Base-by-base conservation (phyloP, 2,113 vertebrate species). In the Ellobius talpinus region DNA sequence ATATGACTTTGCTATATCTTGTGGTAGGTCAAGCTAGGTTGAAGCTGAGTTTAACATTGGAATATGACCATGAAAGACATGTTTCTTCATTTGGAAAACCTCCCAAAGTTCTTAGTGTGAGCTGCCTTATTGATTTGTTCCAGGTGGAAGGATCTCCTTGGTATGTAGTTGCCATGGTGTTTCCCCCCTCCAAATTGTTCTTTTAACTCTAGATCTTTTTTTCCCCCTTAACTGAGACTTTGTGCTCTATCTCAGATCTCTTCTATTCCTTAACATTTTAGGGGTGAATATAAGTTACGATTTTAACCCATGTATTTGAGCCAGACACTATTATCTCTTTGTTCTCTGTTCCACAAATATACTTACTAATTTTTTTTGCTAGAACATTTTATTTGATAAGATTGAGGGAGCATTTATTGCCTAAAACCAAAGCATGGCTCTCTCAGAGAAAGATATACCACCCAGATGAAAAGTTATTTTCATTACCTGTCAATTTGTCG, bases 201-300 rank as follows among this genome's bases (percentile, higher is more conserved):
- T 93, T 78, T 73, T 31, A 66, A 45, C 39, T 85, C 26, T 63
- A 13, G 29, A 52, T 55, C 1, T 31, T 23, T 11, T 47, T 11
- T 45, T n/a, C n/a, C n/a, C n/a, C 23, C 39, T 82, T 50, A 70
- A 82, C 26, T 66, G 13, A 7, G 5, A 50, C 47, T n/a, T 2
- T 74, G 42, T 58, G 3, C 10, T 68, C 3, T 33, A 26, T 74
- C 47, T 91, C 39, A 52, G 45, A 24, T 88, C 9, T 89, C 13
- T 84, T 68, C 78, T 93, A 68, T 42, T 84, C 33, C 19, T 89
- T 96, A 42, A 92, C 9, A 87, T 86, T 93, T 92, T 89, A 81
- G 31, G 23, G 33, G 3, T 74, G 36, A 68, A 74, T 26, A 29
- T n/a, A 33, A 70, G 50, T 36, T 93, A 47, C 9, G 52, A 85